Evolutionary conservation across 1,140 invertebrate genomes (phyloP).

Genomic region (Vanessa tameamea): DNA sequence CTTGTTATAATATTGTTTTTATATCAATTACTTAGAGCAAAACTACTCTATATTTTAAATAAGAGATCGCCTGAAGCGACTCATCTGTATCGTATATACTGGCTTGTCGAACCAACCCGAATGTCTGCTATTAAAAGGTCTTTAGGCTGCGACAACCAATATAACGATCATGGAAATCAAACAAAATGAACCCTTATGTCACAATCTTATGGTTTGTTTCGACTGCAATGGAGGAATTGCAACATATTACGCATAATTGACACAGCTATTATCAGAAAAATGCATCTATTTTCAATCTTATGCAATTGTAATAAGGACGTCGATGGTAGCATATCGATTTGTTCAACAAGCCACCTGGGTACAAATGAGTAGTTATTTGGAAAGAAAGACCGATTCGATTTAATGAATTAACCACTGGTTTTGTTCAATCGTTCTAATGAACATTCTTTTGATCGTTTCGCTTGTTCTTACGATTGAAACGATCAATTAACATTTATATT

Average conservation of each 20-base stretch:
- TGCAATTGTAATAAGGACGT: slow-evolving; percentile 22
- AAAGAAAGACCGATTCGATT: slow-evolving; percentile 49
- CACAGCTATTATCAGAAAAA: slow-evolving; percentile 35
- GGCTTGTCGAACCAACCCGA: slow-evolving; percentile 56
- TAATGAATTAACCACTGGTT: slow-evolving; percentile 63
- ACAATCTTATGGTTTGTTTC: slow-evolving; percentile 4
- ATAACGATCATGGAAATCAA: slow-evolving; percentile 11
- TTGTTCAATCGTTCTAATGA: slow-evolving; percentile 35
- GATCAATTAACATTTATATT: too few species aligned
- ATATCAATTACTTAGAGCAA: background rate
- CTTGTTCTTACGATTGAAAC: slow-evolving; percentile 13
- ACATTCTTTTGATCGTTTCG: slow-evolving; percentile 36
- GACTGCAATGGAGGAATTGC: slow-evolving; percentile 34
- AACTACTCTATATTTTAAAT: slow-evolving; percentile 53
- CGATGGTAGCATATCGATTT: slow-evolving; percentile 20
- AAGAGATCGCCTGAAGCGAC: slow-evolving; percentile 61
- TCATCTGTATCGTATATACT: slow-evolving; percentile 59
- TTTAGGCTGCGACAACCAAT: slow-evolving; percentile 58
- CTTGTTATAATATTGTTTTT: background rate
- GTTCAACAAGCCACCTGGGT: slow-evolving; percentile 31
- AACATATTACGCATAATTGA: slow-evolving; percentile 51
- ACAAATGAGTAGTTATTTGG: slow-evolving; percentile 47
- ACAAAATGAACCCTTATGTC: slow-evolving; percentile 36
- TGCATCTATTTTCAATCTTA: slow-evolving; percentile 38
- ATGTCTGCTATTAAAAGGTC: slow-evolving; percentile 63